Evolutionary conservation across 2,113 vertebrate genomes (phyloP), one percentile per base, ranked within the genome.

Genomic region (Petaurus breviceps): DNA sequence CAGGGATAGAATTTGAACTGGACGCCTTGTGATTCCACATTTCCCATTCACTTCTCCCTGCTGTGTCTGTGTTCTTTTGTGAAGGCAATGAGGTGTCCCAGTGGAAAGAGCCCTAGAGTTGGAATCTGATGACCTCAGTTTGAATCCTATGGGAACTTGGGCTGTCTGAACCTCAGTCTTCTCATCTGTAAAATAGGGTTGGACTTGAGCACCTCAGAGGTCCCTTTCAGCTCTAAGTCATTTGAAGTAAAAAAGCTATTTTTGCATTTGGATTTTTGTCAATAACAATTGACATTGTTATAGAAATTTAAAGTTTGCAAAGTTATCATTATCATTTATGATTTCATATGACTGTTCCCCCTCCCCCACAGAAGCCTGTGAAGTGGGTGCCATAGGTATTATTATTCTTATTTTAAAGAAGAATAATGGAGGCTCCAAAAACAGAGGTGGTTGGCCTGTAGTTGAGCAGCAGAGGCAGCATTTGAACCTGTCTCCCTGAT

Each of bases 31-130:
- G 68, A 19, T 77, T 77, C 68, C 68, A n/a, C 0, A 1, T 77
- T n/a, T n/a, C n/a, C 4, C 14, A 19, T n/a, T 7, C 31, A n/a
- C 37, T n/a, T 14, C 5, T 6, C 0, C 37, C 1, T 19, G 37
- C 68, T 22, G 2, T n/a, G 8, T n/a, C 68, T n/a, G 5, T n/a
- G 16, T 77, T n/a, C 37, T 77, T 77, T 22, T n/a, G 4, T 5
- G 68, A 77, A 77, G 37, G 37, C 61, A 77, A 77, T 14, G 6
- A 5, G 31, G 57, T 37, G 57, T 24, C 57, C 55, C 11, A 8
- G 31, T 77, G 68, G 68, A n/a, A 16, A 77, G 68, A n/a, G 37
- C 31, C 61, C 61, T 68, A 37, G 31, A n/a, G 6, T n/a, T 77
- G 68, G 16, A 22, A 84, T 43, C 68, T 22, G 16, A 84, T 84